These are phyloP conservation scores for Scelioninae gen. 1 DNA, from an alignment of 2,888 invertebrate genomes.

Conservation along the genomic window DNA sequence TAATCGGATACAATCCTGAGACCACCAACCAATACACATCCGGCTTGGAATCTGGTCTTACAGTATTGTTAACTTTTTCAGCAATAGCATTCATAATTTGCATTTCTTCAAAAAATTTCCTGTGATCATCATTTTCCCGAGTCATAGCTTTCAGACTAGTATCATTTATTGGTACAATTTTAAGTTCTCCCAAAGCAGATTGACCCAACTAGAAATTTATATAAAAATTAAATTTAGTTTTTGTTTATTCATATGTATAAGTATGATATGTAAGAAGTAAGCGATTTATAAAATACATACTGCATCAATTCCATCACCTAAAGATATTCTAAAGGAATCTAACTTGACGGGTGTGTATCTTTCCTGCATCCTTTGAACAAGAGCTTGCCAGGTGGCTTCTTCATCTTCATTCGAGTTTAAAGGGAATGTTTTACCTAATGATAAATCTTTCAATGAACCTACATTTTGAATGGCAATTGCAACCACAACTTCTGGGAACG, in stretches of 20 bases:
- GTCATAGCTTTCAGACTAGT: constrained; percentile 76
- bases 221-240: not conserved
- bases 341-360: constrained; percentile 86
- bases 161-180: constrained; percentile 78
- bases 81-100: constrained; percentile 86
- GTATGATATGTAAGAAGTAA: not conserved
- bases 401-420: constrained; percentile 88
- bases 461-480: constrained; percentile 90
- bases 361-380: constrained; percentile 87
- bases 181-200: constrained; percentile 82
- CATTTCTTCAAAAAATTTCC: constrained; percentile 87
- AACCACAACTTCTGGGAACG: constrained; percentile 89
- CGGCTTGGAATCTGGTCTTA: constrained; percentile 86
- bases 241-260: not conserved
- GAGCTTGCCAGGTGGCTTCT: constrained; percentile 86
- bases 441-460: constrained; percentile 75
- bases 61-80: constrained; percentile 85
- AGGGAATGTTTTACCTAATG: constrained; percentile 85
- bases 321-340: constrained; percentile 87
- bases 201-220: constrained; percentile 78
- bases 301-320: constrained; percentile 87
- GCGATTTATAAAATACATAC: constrained; percentile 84
- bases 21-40: constrained; percentile 89
- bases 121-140: constrained; percentile 86
- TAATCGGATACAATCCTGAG: constrained; percentile 87